Conservation (phyloP, 1,140 invertebrate species). For the Drosophila sucinea region DNA sequence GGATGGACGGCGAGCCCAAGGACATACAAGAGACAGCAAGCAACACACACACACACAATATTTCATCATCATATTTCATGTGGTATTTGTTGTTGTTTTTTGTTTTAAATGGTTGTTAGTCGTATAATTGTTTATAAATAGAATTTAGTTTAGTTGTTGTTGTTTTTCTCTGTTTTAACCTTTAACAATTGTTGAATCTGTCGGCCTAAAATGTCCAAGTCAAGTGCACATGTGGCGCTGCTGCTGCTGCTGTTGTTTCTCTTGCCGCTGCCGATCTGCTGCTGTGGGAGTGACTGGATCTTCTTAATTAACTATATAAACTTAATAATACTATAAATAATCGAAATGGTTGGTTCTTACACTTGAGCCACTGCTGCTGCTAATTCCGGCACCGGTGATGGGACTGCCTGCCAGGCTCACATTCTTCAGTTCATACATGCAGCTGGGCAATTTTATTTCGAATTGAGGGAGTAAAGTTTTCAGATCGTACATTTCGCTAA, state of each 20-base stretch:
- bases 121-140: conserved; percentile 52
- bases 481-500: conserved; percentile 73
- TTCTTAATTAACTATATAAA: conserved; percentile 37
- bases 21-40: conserved; percentile 39
- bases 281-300: conserved; percentile 41
- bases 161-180: conserved; percentile 65
- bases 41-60: conserved; percentile 50
- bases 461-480: conserved; percentile 80
- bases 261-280: conserved; percentile 37
- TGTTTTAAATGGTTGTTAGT: conserved; percentile 37
- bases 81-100: background rate
- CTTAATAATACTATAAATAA: background rate
- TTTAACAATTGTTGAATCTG: conserved; percentile 80
- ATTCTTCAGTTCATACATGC: conserved; percentile 81
- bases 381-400: conserved; percentile 13
- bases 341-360: conserved; percentile 36
- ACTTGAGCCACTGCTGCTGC: conserved; percentile 43
- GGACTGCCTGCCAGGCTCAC: conserved; percentile 47
- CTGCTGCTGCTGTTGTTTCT: conserved; percentile 39
- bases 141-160: conserved; percentile 49
- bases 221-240: conserved; percentile 69
- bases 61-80: conserved; percentile 48
- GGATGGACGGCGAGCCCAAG: conserved; percentile 19
- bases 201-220: conserved; percentile 79
- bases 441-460: conserved; percentile 76